These are phyloP conservation scores for Stichopus chloronotus DNA, from an alignment of 35 echinoderm and acorn worm genomes.

Conservation along the genomic window DNA sequence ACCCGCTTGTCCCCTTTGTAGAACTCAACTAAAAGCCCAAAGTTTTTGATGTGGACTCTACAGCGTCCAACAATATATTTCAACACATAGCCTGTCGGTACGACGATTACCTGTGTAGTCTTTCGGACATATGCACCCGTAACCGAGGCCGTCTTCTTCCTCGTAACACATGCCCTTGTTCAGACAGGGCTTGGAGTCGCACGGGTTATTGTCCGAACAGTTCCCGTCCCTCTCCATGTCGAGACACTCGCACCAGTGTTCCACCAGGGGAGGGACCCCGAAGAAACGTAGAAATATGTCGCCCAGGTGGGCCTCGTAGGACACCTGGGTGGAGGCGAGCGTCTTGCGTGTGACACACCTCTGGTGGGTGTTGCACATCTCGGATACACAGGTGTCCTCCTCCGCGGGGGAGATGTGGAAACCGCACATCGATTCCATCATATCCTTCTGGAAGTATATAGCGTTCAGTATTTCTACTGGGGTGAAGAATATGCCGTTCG, in stretches of 20 bases:
- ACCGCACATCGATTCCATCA: conserved; percentile 73
- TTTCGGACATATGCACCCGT: conserved; percentile 73
- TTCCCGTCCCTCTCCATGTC: conserved; percentile 67
- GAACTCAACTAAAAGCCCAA: too few species aligned
- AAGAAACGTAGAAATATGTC: conserved; percentile 66
- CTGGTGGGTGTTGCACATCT: conserved; percentile 71
- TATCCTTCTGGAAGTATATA: conserved; percentile 76
- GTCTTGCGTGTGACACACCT: conserved; percentile 71
- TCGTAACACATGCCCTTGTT: conserved; percentile 79
- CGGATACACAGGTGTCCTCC: conserved; percentile 74
- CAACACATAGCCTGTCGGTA: too few species aligned
- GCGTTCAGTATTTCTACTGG: conserved; percentile 76
- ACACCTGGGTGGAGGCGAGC: conserved; percentile 2
- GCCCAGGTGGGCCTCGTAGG: conserved; percentile 51
- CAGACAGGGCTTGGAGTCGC: conserved; percentile 73
- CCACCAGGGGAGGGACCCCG: conserved; percentile 70
- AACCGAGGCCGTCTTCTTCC: conserved; percentile 56
- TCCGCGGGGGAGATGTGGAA: conserved; percentile 73
- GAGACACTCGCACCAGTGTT: conserved; percentile 84
- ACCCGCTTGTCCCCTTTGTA: too few species aligned
- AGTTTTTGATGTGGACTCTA: too few species aligned
- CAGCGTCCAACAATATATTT: too few species aligned
- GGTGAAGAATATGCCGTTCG: conserved; percentile 62
- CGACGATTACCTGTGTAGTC: conserved; percentile 62
- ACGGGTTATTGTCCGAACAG: conserved; percentile 70